phyloP scores from a whole-genome alignment of 2,888 invertebrate species.

The Rugalucina vietnamica region DNA sequence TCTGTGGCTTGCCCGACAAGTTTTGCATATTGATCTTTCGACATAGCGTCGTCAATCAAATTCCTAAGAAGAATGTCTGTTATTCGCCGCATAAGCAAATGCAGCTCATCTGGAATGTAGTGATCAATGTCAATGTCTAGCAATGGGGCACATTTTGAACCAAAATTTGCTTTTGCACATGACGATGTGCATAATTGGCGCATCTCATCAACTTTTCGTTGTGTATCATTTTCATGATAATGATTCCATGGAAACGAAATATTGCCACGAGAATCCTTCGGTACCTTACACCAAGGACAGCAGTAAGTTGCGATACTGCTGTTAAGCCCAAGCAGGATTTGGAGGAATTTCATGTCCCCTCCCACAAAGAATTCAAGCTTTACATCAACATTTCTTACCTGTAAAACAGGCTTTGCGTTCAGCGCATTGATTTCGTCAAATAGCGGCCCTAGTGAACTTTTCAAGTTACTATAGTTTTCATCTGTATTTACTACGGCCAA shows the following conservation, averaged over 20 bases:
- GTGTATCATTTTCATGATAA: neutral
- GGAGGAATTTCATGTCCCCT: slow-evolving; percentile 39
- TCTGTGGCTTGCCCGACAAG: neutral
- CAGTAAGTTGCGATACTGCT: slow-evolving; percentile 12
- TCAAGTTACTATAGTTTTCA: neutral
- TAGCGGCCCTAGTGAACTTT: neutral
- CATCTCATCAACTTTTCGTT: slow-evolving; percentile 12
- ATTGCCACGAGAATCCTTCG: neutral
- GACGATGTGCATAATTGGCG: neutral
- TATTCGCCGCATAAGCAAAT: slow-evolving; percentile 44
- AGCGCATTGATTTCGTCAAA: neutral
- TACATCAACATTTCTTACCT: neutral
- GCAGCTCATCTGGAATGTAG: slow-evolving; percentile 35
- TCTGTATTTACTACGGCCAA: neutral
- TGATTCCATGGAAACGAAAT: neutral
- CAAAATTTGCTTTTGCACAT: neutral
- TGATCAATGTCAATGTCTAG: slow-evolving; percentile 31
- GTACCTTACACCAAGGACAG: slow-evolving; percentile 18
- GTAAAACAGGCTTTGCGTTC: neutral
- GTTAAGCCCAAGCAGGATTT: slow-evolving; percentile 20
- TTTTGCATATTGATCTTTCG: slow-evolving; percentile 6
- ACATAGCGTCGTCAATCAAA: slow-evolving; percentile 35
- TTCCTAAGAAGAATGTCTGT: slow-evolving; percentile 33
- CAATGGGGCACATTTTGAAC: slow-evolving; percentile 2
- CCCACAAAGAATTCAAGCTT: slow-evolving; percentile 8